These are phyloP conservation scores for Syrista parreyssii DNA, from an alignment of 2,888 invertebrate genomes.

Conservation along the genomic window DNA sequence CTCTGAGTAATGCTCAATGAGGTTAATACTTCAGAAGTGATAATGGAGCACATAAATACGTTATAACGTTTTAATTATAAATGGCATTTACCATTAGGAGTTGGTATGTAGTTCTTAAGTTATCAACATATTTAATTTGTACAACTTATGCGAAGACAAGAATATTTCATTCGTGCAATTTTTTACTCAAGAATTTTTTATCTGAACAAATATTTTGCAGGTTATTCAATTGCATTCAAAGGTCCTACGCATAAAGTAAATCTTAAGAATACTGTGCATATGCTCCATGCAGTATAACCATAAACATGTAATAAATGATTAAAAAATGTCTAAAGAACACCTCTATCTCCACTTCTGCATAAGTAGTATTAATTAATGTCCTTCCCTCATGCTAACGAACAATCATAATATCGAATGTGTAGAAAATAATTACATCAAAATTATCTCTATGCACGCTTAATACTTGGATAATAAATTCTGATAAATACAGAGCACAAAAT, in stretches of 20 bases:
- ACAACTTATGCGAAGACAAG: neutral
- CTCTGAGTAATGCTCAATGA: too few species aligned
- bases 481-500: neutral
- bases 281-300: neutral
- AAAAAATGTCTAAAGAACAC: neutral
- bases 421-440: neutral
- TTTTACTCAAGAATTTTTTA: neutral
- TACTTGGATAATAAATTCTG: neutral
- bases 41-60: too few species aligned
- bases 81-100: neutral
- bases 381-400: neutral
- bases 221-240: neutral
- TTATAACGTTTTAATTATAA: neutral
- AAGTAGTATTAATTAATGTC: neutral
- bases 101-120: neutral
- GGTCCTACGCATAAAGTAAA: neutral
- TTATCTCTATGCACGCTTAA: neutral
- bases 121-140: neutral
- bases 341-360: neutral
- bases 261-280: neutral
- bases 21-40: too few species aligned
- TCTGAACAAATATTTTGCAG: neutral
- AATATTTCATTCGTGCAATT: neutral
- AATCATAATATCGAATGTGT: neutral
- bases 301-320: neutral